A percentile compares a stretch with the other conserved stretches of the same genome.
Evolutionary conservation across 2,113 vertebrate genomes (phyloP).

Genomic region (Tympanuchus pallidicinctus): DNA sequence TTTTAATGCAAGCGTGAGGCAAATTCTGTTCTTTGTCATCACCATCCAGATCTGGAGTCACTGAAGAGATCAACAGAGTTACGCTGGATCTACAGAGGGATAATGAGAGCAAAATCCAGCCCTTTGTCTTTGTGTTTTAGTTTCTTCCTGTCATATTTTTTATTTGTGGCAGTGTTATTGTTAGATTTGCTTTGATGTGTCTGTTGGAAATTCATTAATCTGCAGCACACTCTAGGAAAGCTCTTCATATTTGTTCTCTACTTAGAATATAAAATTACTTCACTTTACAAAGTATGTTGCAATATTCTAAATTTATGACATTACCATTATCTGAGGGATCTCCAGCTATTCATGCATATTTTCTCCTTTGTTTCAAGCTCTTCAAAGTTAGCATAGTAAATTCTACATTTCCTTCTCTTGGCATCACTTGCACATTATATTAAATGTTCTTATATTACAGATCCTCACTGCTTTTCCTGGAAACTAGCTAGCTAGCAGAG

Average conservation of each 20-base stretch:
- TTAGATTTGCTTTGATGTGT: conserved; percentile 64
- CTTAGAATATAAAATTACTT: conserved; percentile 66
- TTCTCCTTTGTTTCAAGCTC: conserved; percentile 53
- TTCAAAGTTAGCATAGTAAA: conserved; percentile 52
- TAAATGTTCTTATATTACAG: conserved; percentile 51
- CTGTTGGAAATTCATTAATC: conserved; percentile 60
- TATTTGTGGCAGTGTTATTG: conserved; percentile 57
- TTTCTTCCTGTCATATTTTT: conserved; percentile 37
- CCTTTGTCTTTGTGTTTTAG: conserved; percentile 35
- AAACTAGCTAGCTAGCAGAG: conserved; percentile 27
- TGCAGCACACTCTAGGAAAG: conserved; percentile 30
- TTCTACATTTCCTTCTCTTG: conserved; percentile 54
- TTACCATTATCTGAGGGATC: conserved; percentile 64
- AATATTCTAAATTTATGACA: conserved; percentile 63
- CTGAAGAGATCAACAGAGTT: conserved; percentile 11
- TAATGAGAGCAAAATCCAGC: not conserved
- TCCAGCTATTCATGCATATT: conserved; percentile 45
- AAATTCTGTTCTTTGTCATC: conserved; percentile 27
- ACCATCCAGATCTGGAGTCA: not conserved
- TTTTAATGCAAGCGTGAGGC: not conserved
- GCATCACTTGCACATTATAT: conserved; percentile 24
- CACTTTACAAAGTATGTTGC: conserved; percentile 14
- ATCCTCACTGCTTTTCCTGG: conserved; percentile 29
- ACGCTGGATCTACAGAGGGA: not conserved
- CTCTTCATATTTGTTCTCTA: conserved; percentile 50